A percentile compares a stretch with the other conserved stretches of the same genome.
phyloP scores from a whole-genome alignment of 2,888 invertebrate species.

The Nemapogon koenigi region DNA sequence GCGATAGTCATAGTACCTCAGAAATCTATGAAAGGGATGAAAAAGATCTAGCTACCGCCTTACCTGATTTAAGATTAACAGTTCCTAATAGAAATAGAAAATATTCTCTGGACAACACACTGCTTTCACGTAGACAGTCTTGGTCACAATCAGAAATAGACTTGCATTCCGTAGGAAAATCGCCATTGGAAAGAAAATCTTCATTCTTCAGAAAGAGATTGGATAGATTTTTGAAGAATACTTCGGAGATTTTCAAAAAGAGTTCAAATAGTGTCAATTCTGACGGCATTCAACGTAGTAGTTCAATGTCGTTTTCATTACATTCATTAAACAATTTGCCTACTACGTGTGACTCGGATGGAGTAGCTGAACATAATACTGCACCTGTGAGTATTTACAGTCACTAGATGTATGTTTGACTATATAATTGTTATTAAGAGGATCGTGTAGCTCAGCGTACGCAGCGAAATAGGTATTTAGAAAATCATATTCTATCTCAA shows the following conservation, averaged over 20 bases:
- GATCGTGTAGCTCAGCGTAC: too few species aligned
- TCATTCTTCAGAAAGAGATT: conserved; percentile 54
- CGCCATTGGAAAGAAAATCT: conserved; percentile 47
- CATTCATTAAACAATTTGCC: conserved; percentile 36
- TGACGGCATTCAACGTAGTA: conserved; percentile 27
- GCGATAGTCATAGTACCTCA: background rate
- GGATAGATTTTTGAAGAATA: conserved; percentile 52
- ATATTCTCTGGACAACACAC: conserved; percentile 45
- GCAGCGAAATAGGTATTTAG: too few species aligned
- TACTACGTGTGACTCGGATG: too few species aligned
- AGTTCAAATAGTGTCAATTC: conserved; percentile 30
- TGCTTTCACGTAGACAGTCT: conserved; percentile 34
- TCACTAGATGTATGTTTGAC: too few species aligned
- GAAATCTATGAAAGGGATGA: background rate
- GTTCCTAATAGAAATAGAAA: conserved; percentile 30
- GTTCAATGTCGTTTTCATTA: conserved; percentile 44
- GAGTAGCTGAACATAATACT: too few species aligned
- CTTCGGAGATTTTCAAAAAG: conserved; percentile 46
- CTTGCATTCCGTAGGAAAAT: conserved; percentile 46
- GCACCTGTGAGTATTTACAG: too few species aligned
- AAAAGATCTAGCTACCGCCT: background rate
- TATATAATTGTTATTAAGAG: too few species aligned
- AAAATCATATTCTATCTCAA: too few species aligned
- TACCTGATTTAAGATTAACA: conserved; percentile 4
- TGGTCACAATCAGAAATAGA: conserved; percentile 51